Conservation (phyloP, 2,888 invertebrate species). For the Lepidocyrtoides sp. region DNA sequence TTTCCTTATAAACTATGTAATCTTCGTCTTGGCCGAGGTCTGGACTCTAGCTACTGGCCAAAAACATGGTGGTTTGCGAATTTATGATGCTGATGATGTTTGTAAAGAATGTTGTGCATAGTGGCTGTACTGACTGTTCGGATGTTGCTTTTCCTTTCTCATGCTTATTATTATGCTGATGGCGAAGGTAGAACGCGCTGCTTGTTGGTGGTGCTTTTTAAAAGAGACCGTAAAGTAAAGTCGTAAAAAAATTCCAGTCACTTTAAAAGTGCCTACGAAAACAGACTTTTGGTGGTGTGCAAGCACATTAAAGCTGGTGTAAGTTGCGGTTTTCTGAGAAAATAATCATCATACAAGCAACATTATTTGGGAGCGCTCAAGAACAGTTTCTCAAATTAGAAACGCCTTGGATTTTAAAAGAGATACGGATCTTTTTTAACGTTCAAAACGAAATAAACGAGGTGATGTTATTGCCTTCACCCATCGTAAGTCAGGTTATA, state of each 20-base stretch:
- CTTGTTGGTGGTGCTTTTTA: slow-evolving; percentile 2
- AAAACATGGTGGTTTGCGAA: not conserved
- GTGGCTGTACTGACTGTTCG: not conserved
- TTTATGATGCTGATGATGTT: not conserved
- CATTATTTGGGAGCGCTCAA: slow-evolving; percentile 29
- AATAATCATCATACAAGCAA: slow-evolving; percentile 27
- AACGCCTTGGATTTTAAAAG: slow-evolving; percentile 53
- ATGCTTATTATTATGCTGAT: slow-evolving; percentile 30
- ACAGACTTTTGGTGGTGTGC: slow-evolving; percentile 29
- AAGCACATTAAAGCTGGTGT: not conserved
- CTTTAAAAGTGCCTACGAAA: slow-evolving; percentile 21
- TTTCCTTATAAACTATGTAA: not conserved
- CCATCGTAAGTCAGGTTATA: slow-evolving; percentile 71
- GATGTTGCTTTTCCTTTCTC: not conserved
- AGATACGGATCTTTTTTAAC: slow-evolving; percentile 31
- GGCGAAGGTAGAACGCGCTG: slow-evolving; percentile 3
- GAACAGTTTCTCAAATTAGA: slow-evolving; percentile 73
- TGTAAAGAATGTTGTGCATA: not conserved
- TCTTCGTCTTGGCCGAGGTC: not conserved
- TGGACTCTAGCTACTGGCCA: not conserved
- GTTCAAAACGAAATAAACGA: slow-evolving; percentile 63
- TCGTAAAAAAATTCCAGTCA: slow-evolving; percentile 73
- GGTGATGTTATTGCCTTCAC: slow-evolving; percentile 75
- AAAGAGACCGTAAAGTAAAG: slow-evolving; percentile 76
- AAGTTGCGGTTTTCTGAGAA: slow-evolving; percentile 62